Evolutionary conservation across 2,888 invertebrate genomes (phyloP).

Genomic region (Lepeophtheirus nordmannii): DNA sequence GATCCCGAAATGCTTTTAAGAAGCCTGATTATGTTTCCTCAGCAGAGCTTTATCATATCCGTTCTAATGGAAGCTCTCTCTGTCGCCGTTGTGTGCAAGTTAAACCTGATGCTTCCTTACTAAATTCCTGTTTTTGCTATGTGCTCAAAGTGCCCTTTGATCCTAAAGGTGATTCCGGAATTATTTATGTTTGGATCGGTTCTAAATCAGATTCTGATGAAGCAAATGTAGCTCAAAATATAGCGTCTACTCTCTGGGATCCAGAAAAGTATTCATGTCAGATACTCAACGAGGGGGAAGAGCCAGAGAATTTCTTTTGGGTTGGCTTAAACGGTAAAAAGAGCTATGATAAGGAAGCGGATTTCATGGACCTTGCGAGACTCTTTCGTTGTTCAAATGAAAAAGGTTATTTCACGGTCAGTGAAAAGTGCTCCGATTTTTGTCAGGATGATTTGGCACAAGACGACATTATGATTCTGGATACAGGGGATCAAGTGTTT

Average conservation of each 20-base stretch:
- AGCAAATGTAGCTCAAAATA: slow-evolving; percentile 67
- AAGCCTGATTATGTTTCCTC: slow-evolving; percentile 24
- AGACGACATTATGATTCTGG: slow-evolving; percentile 98
- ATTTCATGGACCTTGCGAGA: slow-evolving; percentile 79
- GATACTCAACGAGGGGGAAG: slow-evolving; percentile 76
- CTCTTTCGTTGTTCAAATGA: slow-evolving; percentile 97
- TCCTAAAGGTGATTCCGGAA: slow-evolving; percentile 64
- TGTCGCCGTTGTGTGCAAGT: slow-evolving; percentile 85
- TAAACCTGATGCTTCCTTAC: slow-evolving; percentile 58
- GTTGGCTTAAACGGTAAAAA: slow-evolving; percentile 81
- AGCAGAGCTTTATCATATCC: slow-evolving; percentile 67
- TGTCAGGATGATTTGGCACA: slow-evolving; percentile 98
- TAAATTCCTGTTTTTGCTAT: slow-evolving; percentile 80
- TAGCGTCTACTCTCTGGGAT: slow-evolving; percentile 82
- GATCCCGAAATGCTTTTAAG: slow-evolving; percentile 6
- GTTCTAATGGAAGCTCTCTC: slow-evolving; percentile 86
- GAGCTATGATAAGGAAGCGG: slow-evolving; percentile 69
- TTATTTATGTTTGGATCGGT: slow-evolving; percentile 92
- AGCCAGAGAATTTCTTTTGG: slow-evolving; percentile 98
- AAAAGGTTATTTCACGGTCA: slow-evolving; percentile 95
- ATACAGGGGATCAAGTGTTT: slow-evolving; percentile 94
- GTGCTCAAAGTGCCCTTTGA: slow-evolving; percentile 50
- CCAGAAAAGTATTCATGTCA: slow-evolving; percentile 37
- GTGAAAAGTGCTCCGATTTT: slow-evolving; percentile 96
- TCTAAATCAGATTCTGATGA: slow-evolving; percentile 67